Percentiles rank a stretch among this genome's conserved stretches.
These are phyloP conservation scores for Microcaecilia unicolor DNA, from an alignment of 2,797 vertebrate genomes.

Conservation along the genomic window DNA sequence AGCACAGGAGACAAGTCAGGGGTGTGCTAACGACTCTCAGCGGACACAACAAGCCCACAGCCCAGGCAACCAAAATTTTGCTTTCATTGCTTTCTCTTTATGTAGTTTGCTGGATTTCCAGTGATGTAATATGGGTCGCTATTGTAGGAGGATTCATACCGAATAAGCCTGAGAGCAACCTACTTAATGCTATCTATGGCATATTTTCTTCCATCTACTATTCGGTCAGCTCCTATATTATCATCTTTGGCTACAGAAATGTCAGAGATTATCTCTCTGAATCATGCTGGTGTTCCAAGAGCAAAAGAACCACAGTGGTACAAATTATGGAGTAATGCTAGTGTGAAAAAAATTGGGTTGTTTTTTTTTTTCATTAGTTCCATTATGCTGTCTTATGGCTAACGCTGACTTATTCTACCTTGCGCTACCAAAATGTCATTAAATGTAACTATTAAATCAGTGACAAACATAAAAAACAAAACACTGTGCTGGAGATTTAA, in stretches of 20 bases:
- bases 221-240: constrained; percentile 8
- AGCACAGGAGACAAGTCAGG: constrained; percentile 8
- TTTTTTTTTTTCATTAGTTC: too few relatives aligned
- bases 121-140: constrained; percentile 3
- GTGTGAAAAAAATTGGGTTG: not conserved
- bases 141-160: constrained; percentile 1
- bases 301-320: not conserved
- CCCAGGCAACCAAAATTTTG: constrained; percentile 9
- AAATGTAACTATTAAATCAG: too few relatives aligned
- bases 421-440: too few relatives aligned
- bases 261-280: constrained; percentile 5
- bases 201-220: constrained; percentile 20
- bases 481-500: too few relatives aligned
- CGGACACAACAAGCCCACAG: constrained; percentile 1
- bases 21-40: not conserved
- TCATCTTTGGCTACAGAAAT: constrained; percentile 14
- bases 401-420: too few relatives aligned
- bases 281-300: not conserved
- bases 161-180: not conserved
- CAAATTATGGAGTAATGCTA: not conserved
- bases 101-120: constrained; percentile 15
- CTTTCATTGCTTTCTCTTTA: constrained; percentile 10
- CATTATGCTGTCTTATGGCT: too few relatives aligned
- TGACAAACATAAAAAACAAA: too few relatives aligned
- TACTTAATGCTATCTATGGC: not conserved